These are phyloP conservation scores for Sinotaia quadrata DNA, from an alignment of 2,888 invertebrate genomes.

Conservation along the genomic window DNA sequence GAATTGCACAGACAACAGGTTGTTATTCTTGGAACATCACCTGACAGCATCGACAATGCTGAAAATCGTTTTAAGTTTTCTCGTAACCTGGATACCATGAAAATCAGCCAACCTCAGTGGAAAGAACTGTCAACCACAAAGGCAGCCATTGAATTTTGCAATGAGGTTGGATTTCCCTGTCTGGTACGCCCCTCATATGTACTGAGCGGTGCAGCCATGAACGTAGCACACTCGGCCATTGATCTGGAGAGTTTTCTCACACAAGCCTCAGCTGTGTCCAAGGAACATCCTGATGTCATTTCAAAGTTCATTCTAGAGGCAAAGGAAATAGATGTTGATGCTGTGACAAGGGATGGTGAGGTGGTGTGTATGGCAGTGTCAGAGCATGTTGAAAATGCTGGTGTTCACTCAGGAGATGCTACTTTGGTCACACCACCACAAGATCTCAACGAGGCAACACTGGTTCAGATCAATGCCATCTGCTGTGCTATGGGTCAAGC, in stretches of 20 bases:
- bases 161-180: slow-evolving; percentile 96
- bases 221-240: slow-evolving; percentile 87
- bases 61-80: slow-evolving; percentile 99
- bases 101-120: slow-evolving; percentile 96
- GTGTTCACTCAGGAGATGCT: slow-evolving; percentile 98
- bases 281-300: slow-evolving; percentile 98
- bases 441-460: slow-evolving; percentile 92
- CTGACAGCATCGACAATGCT: slow-evolving; percentile 96
- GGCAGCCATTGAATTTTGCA: slow-evolving; percentile 89
- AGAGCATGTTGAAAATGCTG: slow-evolving; percentile 95
- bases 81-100: slow-evolving; percentile 93
- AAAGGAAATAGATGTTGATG: slow-evolving; percentile 99
- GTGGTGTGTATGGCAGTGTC: slow-evolving; percentile 98
- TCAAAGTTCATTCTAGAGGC: slow-evolving; percentile 98
- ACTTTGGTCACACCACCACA: slow-evolving; percentile 98
- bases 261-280: slow-evolving; percentile 89
- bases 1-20: slow-evolving; percentile 86
- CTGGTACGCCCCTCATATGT: slow-evolving; percentile 98
- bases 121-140: slow-evolving; percentile 93
- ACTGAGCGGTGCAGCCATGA: slow-evolving; percentile 99
- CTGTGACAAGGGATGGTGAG: slow-evolving; percentile 93
- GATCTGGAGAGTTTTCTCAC: slow-evolving; percentile 91
- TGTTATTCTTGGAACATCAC: slow-evolving; percentile 92
- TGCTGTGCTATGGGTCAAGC: slow-evolving; percentile 89
- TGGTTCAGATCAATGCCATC: slow-evolving; percentile 91